Conservation (phyloP, 1,140 invertebrate genomes). For the Papilio aristodemus region DNA sequence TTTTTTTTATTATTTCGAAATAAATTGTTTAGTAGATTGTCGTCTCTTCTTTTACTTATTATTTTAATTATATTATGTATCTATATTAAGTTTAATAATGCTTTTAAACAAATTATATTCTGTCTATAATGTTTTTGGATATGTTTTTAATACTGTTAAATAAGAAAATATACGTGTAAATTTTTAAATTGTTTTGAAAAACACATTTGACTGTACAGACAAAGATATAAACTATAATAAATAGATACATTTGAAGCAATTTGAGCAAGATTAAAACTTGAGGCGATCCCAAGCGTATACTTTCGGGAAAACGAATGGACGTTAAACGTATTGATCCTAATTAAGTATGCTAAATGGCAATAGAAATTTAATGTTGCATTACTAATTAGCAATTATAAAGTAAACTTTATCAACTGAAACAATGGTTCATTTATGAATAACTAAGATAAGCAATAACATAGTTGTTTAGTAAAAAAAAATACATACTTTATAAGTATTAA, state of each 20-base stretch:
- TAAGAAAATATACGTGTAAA: background rate
- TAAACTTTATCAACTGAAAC: conserved; percentile 21
- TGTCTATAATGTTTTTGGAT: too few relatives aligned
- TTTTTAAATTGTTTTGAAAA: background rate
- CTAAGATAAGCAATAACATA: background rate
- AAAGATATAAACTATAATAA: conserved; percentile 13
- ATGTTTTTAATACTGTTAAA: too few relatives aligned
- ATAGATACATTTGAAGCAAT: conserved; percentile 10
- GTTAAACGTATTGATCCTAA: conserved; percentile 24
- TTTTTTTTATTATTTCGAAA: too few relatives aligned
- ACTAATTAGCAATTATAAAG: conserved; percentile 20
- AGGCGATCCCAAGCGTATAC: conserved; percentile 19
- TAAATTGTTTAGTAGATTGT: too few relatives aligned
- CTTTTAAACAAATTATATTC: too few relatives aligned
- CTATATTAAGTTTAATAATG: too few relatives aligned
- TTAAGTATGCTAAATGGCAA: conserved; percentile 12
- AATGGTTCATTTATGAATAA: conserved; percentile 22
- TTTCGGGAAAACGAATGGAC: conserved; percentile 26
- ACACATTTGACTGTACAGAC: background rate
- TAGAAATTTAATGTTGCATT: conserved; percentile 13
- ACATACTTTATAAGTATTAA: too few relatives aligned
- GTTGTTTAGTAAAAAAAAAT: background rate
- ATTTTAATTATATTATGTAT: too few relatives aligned
- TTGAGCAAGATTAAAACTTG: conserved; percentile 19
- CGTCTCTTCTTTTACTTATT: too few relatives aligned